These are phyloP conservation scores for Diabrotica balteata DNA, from an alignment of 2,888 invertebrate species.

Conservation along the genomic window DNA sequence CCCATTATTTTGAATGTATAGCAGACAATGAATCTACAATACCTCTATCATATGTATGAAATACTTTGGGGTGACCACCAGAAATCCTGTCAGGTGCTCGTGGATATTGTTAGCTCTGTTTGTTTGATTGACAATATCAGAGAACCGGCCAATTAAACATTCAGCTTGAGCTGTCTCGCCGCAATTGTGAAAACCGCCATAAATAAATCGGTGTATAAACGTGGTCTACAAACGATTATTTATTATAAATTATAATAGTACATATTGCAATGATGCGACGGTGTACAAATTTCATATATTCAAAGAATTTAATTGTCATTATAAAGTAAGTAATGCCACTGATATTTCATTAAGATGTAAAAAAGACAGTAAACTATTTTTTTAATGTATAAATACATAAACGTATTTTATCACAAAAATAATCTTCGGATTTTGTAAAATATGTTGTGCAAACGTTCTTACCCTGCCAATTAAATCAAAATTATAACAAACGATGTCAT, in stretches of 20 bases:
- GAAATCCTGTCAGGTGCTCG: slow-evolving; percentile 60
- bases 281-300: too few species aligned
- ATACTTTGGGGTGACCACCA: slow-evolving; percentile 63
- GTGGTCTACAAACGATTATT: slow-evolving; percentile 39
- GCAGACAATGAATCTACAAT: neutral
- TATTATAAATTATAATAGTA: too few species aligned
- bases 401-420: neutral
- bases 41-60: slow-evolving; percentile 65
- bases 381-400: too few species aligned
- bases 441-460: slow-evolving; percentile 16
- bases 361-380: too few species aligned
- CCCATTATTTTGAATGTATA: neutral
- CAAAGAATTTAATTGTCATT: too few species aligned
- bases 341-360: too few species aligned
- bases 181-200: slow-evolving; percentile 43
- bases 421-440: neutral
- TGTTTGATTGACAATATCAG: slow-evolving; percentile 44
- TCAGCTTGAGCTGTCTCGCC: slow-evolving; percentile 15
- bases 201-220: slow-evolving; percentile 46
- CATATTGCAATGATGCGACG: too few species aligned
- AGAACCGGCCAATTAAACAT: slow-evolving; percentile 5
- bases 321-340: neutral
- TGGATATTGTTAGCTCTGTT: slow-evolving; percentile 60
- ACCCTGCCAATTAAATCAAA: slow-evolving; percentile 43
- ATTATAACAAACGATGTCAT: slow-evolving; percentile 42